Conservation (phyloP, 1,140 invertebrate species). For the Schlechtendalia chinensis region DNA sequence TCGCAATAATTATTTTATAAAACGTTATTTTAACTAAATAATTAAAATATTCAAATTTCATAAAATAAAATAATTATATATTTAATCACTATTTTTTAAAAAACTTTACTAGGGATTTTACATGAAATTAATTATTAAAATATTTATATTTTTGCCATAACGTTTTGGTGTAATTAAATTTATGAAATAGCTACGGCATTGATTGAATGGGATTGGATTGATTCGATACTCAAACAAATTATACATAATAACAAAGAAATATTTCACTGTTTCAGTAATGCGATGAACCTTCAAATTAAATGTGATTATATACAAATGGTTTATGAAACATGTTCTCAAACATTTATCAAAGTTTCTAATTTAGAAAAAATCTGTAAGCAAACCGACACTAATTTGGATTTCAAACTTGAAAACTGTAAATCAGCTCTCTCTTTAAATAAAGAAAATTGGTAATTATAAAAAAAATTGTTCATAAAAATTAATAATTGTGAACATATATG, state of each 20-base stretch:
- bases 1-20: too few relatives aligned
- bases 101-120: too few relatives aligned
- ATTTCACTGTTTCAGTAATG: slow-evolving; percentile 2
- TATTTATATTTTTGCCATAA: too few relatives aligned
- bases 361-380: not conserved
- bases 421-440: not conserved
- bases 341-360: not conserved
- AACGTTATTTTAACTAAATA: too few relatives aligned
- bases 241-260: not conserved
- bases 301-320: not conserved
- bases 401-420: not conserved
- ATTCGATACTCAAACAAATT: slow-evolving; percentile 2
- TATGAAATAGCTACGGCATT: not conserved
- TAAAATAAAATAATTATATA: too few relatives aligned
- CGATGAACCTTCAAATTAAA: slow-evolving; percentile 24
- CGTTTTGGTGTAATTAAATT: not conserved
- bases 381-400: not conserved
- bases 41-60: too few relatives aligned
- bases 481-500: too few relatives aligned
- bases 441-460: not conserved
- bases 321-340: not conserved
- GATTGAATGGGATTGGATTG: not conserved
- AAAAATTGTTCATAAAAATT: too few relatives aligned
- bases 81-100: too few relatives aligned
- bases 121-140: too few relatives aligned